Percentiles rank a stretch among this genome's conserved stretches.
Evolutionary conservation across 2,888 invertebrate genomes (phyloP).

Genomic region (Cynaeus angustus): DNA sequence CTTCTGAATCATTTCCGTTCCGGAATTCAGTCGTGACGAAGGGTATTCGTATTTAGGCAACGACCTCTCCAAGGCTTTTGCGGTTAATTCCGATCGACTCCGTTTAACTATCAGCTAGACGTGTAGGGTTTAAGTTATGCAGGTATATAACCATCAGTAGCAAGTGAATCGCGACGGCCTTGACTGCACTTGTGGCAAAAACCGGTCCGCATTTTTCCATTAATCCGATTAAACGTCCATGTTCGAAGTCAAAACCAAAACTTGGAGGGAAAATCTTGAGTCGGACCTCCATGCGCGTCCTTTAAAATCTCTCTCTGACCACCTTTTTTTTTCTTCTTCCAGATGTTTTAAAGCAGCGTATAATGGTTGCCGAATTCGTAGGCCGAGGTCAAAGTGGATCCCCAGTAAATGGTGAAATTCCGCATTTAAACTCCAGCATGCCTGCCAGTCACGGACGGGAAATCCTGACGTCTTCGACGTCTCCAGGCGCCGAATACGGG

Average conservation of each 20-base stretch:
- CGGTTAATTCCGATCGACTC: conserved; percentile 51
- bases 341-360: conserved; percentile 77
- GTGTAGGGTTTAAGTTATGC: conserved; percentile 33
- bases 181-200: conserved; percentile 60
- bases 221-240: conserved; percentile 51
- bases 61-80: conserved; percentile 61
- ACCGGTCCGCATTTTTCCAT: conserved; percentile 59
- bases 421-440: conserved; percentile 75
- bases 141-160: conserved; percentile 39
- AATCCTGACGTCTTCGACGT: conserved; percentile 68
- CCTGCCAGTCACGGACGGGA: conserved; percentile 71
- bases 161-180: conserved; percentile 62
- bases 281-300: too few species aligned
- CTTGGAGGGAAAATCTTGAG: too few species aligned
- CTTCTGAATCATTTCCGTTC: conserved; percentile 60
- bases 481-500: conserved; percentile 67
- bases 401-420: conserved; percentile 81
- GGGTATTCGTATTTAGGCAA: conserved; percentile 57
- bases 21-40: conserved; percentile 55
- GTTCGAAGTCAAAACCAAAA: not conserved
- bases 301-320: too few species aligned
- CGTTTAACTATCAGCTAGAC: conserved; percentile 18
- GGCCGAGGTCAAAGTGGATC: conserved; percentile 83
- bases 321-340: conserved; percentile 58
- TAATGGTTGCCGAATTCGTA: conserved; percentile 92